Evolutionary conservation across 1,140 invertebrate species (phyloP), one percentile per base, ranked within the genome.

Genomic region (Eupristina koningsbergeri): DNA sequence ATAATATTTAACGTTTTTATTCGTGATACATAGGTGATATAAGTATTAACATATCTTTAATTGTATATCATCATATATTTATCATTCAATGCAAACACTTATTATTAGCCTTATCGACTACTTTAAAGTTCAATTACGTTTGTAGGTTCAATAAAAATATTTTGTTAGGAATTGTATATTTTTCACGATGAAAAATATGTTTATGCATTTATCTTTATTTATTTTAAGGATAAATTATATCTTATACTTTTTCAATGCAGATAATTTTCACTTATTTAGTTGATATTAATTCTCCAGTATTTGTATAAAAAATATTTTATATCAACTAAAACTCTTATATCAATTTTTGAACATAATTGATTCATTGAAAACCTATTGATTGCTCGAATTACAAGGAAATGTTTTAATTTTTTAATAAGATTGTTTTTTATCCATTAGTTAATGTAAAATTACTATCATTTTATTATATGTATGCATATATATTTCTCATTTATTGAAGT

Each of bases 61-160:
- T 71, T 71, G 36, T 69, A 69, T 22, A 69, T 69, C 36, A 69
- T 69, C 36, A 36, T 69, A 41, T 71, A 41, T 71, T 71, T 71
- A 71, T 69, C 36, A 69, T 41, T 6, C 41, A 71, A 71, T 41
- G n/a, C 36, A 41, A 41, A 71, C 36, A 71, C 36, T 39, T 69
- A 71, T 69, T 69, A 69, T 69, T 69, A 17, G 15, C 39, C 39
- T 69, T 39, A 69, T 71, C 67, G 29, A 71, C 36, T 9, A 71
- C 36, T 71, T 41, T 71, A 71, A 71, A 71, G 36, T 11, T 71
- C n/a, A 26, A 71, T 71, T 71, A 71, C 17, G 26, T 71, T 71
- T 71, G 13, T 71, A 71, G n/a, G 36, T 71, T 41, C 36, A 71
- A 41, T 71, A 41, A 71, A 71, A 71, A 71, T 71, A 41, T 36